These are phyloP conservation scores for Xylota segnis DNA, from an alignment of 2,888 invertebrate species.

Conservation along the genomic window DNA sequence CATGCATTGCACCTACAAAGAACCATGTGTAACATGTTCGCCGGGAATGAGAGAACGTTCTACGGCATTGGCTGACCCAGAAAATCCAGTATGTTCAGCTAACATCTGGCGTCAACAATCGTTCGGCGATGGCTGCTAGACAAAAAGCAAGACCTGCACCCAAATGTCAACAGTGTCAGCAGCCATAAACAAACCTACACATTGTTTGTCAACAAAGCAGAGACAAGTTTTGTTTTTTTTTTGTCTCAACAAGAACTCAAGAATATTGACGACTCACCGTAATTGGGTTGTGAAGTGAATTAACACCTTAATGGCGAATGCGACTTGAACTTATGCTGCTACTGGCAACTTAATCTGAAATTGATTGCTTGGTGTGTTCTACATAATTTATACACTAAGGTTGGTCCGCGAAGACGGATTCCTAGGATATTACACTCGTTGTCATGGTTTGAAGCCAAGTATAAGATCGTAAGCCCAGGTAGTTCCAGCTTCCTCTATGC, in stretches of 20 bases:
- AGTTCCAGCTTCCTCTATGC: not conserved
- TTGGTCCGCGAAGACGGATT: not conserved
- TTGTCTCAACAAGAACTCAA: not conserved
- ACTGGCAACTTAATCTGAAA: not conserved
- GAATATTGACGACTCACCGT: not conserved
- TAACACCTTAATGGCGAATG: not conserved
- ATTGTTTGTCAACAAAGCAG: not conserved
- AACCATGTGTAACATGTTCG: not conserved
- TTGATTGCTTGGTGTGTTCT: not conserved
- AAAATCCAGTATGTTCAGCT: not conserved
- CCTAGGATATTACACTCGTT: not conserved
- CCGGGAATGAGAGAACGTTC: not conserved
- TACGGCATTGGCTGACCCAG: not conserved
- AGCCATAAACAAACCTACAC: not conserved
- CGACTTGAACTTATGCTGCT: not conserved
- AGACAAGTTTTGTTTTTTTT: not conserved
- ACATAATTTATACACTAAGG: not conserved
- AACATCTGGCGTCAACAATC: not conserved
- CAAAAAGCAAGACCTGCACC: not conserved
- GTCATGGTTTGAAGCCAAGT: no score
- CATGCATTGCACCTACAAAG: not conserved
- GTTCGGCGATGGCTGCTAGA: not conserved
- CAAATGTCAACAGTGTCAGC: not conserved
- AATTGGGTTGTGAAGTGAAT: not conserved
- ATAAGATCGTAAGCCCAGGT: no score